A percentile compares a stretch with the other conserved stretches of the same genome.
phyloP scores from a whole-genome alignment of 2,888 invertebrate species.

The Sialis lutaria region DNA sequence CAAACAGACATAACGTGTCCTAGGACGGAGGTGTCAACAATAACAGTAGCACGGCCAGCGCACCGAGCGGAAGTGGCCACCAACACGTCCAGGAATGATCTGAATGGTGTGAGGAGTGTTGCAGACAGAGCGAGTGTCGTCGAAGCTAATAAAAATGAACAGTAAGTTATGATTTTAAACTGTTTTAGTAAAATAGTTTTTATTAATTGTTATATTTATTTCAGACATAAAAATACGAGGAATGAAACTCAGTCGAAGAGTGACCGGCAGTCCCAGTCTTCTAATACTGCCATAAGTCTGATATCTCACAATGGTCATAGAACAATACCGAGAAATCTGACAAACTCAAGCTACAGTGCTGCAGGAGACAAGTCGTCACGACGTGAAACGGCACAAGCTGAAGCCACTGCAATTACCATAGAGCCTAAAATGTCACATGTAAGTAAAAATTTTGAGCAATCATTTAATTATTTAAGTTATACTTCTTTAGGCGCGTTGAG shows the following conservation, averaged over 20 bases:
- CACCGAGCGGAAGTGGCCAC: background rate
- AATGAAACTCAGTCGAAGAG: background rate
- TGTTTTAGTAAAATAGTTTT: too few relatives aligned
- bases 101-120: too few relatives aligned
- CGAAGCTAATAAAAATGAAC: too few relatives aligned
- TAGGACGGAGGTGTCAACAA: background rate
- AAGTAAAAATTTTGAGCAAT: background rate
- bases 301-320: slow-evolving; percentile 12
- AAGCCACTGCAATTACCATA: background rate
- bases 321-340: slow-evolving; percentile 18
- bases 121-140: too few relatives aligned
- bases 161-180: too few relatives aligned
- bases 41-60: background rate
- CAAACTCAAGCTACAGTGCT: background rate
- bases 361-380: background rate
- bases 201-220: too few relatives aligned
- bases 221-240: too few relatives aligned
- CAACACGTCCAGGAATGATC: background rate
- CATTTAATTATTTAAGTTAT: background rate
- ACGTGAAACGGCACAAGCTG: slow-evolving; percentile 1
- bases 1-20: background rate
- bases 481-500: too few relatives aligned
- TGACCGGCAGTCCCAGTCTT: background rate
- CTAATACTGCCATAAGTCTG: background rate
- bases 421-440: slow-evolving; percentile 2